Percentiles rank a stretch among this genome's conserved stretches.
These are phyloP conservation scores for Champsocephalus esox DNA, from an alignment of 2,797 vertebrate genomes.

Conservation along the genomic window DNA sequence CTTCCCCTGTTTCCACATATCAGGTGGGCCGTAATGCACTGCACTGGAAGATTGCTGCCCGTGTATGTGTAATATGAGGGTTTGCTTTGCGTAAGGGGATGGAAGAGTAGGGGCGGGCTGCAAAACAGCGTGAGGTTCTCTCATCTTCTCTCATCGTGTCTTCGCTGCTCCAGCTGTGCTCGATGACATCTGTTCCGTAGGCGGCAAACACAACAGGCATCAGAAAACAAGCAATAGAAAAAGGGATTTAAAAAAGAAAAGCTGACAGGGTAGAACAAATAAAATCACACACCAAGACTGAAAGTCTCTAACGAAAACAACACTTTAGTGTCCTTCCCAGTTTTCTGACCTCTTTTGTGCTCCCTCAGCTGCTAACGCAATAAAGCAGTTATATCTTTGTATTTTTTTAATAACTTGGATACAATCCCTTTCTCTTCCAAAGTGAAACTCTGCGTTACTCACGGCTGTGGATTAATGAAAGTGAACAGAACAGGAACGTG, in stretches of 20 bases:
- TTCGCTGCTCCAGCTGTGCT: conserved; percentile 69
- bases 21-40: conserved; percentile 86
- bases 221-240: conserved; percentile 57
- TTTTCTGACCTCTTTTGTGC: conserved; percentile 48
- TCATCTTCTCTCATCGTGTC: conserved; percentile 61
- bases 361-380: conserved; percentile 27
- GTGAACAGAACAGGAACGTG: conserved; percentile 59
- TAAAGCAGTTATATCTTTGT: conserved; percentile 15
- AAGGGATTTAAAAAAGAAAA: conserved; percentile 35
- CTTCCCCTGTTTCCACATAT: conserved; percentile 98
- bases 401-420: conserved; percentile 30
- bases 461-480: conserved; percentile 59
- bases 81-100: conserved; percentile 43
- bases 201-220: conserved; percentile 67
- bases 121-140: conserved; percentile 57
- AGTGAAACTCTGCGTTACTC: conserved; percentile 52
- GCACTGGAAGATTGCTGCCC: conserved; percentile 35
- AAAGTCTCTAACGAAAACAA: conserved; percentile 60
- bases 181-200: conserved; percentile 76
- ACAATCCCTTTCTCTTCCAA: conserved; percentile 39
- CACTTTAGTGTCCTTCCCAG: conserved; percentile 25
- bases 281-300: conserved; percentile 46
- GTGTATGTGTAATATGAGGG: conserved; percentile 34
- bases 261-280: conserved; percentile 54
- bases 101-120: conserved; percentile 47